Evolutionary conservation across 2,113 vertebrate species (phyloP).

Genomic region (Chionomys nivalis): DNA sequence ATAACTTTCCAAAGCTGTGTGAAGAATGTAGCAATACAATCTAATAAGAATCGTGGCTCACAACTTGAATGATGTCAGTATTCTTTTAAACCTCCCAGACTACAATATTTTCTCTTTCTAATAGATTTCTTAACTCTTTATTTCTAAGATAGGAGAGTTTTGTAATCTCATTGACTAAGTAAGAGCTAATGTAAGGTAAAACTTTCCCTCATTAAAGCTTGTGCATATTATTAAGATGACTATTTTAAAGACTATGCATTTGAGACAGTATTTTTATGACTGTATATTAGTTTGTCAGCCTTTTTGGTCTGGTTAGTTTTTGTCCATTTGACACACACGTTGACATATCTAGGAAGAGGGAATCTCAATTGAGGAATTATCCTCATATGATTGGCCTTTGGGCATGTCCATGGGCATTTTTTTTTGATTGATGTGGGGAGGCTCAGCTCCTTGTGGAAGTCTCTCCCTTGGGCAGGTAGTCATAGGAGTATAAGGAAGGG

Average conservation of each 20-base stretch:
- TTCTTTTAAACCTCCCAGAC: constrained; percentile 73
- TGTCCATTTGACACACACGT: not conserved
- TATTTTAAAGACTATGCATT: constrained; percentile 27
- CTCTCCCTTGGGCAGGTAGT: not conserved
- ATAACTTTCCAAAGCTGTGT: constrained; percentile 77
- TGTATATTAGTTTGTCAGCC: not conserved
- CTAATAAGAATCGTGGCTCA: constrained; percentile 80
- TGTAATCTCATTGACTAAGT: constrained; percentile 36
- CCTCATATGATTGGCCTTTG: not conserved
- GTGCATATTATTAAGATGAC: constrained; percentile 3
- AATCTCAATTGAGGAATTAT: not conserved
- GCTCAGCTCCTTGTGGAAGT: not conserved
- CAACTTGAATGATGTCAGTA: constrained; percentile 75
- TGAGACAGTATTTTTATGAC: constrained; percentile 47
- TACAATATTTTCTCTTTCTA: constrained; percentile 62
- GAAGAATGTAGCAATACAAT: constrained; percentile 72
- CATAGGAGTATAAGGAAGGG: not conserved
- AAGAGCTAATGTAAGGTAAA: constrained; percentile 67
- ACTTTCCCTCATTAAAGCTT: not conserved
- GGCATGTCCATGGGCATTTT: not conserved
- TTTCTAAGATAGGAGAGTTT: constrained; percentile 53
- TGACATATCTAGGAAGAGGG: not conserved
- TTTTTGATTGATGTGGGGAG: not conserved
- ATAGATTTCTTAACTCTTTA: constrained; percentile 76
- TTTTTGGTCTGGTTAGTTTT: not conserved